Evolutionary conservation across 2,888 invertebrate species (phyloP).

Genomic region (Synergus gifuensis): DNA sequence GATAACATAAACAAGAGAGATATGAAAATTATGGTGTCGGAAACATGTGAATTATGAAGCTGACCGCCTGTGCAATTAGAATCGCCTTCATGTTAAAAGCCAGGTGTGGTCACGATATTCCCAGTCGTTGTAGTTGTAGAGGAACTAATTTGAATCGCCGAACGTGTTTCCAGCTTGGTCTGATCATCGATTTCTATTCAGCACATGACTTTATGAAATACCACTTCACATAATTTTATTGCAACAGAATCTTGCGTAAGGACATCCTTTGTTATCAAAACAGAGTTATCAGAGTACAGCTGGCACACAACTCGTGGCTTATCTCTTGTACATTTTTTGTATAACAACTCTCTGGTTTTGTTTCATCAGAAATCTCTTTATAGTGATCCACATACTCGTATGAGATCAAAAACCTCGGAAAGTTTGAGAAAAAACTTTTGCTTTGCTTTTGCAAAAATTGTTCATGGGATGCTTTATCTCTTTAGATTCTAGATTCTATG

Average conservation of each 20-base stretch:
- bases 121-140: background rate
- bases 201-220: background rate
- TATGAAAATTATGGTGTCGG: background rate
- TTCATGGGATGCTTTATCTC: background rate
- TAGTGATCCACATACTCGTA: background rate
- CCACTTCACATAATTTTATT: background rate
- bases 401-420: background rate
- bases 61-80: background rate
- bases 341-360: background rate
- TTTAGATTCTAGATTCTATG: background rate
- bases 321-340: slow-evolving; percentile 1
- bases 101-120: background rate
- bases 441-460: background rate
- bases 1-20: slow-evolving; percentile 7
- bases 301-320: slow-evolving; percentile 2
- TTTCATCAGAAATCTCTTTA: slow-evolving; percentile 1
- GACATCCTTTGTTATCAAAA: slow-evolving; percentile 27
- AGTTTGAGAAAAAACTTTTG: background rate
- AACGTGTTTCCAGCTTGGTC: background rate
- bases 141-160: background rate
- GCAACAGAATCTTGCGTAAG: slow-evolving; percentile 21
- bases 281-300: slow-evolving; percentile 16
- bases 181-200: background rate
- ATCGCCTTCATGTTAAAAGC: background rate
- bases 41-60: slow-evolving; percentile 13